Evolutionary conservation across 1,140 invertebrate genomes (phyloP), one percentile per base, ranked within the genome.

Genomic region (Vanessa tameamea): DNA sequence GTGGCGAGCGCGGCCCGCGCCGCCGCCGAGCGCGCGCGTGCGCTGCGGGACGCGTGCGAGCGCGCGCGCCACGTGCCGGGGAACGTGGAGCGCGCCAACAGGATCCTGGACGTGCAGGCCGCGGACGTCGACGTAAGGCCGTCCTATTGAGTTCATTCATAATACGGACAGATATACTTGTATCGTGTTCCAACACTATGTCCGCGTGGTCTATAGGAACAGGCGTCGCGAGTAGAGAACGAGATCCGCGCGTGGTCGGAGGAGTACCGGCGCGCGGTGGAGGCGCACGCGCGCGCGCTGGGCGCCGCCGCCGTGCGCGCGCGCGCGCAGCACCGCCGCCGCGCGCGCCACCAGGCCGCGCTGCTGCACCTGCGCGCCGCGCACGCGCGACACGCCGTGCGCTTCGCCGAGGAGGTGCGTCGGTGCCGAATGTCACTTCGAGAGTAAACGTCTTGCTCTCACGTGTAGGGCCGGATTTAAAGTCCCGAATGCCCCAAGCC

Each of bases 241-340:
- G 95, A 95, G 78, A 94, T 96, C 12, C 94, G 95, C 66, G 82
- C 87, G 8, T 95, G 95, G 88, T 94, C 95, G 68, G 93, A 94
- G 31, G 89, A 93, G 12, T 96, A 96, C 87, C 92, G 94, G 16
- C 87, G 93, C 73, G 95, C 95, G 0, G 86, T 96, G 47, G 94
- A 95, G 64, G 93, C 94, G 13, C 95, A 96, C 86, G 92, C 94
- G 3, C 87, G 91, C 5, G 93, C 93, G 3, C 84, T 95, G 3
- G 84, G 94, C 13, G 80, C 92, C 47, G 80, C 80, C 1, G 82
- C 83, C 0, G 94, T 95, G 66, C 77, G 88, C 0, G 94, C 94
- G 64, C 81, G 92, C 0, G 84, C 83, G 55, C 76, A 93, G 51
- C 92, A 93, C 61, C 69, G 92, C 15, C 91, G 83, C 64, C 81